These are phyloP conservation scores for Zalophus californianus DNA, from an alignment of 2,797 vertebrate genomes.

Conservation along the genomic window DNA sequence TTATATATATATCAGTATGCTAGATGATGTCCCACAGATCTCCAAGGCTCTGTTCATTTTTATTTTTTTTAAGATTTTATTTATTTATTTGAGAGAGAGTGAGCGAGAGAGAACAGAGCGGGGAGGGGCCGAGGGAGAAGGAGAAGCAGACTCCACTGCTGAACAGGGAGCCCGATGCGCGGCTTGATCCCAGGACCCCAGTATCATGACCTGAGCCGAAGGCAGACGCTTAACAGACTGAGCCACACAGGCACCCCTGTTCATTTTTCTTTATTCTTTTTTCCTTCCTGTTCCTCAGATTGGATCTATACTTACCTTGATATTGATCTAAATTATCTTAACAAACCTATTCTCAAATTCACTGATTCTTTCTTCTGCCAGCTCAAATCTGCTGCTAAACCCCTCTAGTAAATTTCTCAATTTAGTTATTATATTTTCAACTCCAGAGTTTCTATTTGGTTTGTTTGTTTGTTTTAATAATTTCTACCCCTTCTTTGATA, in stretches of 20 bases:
- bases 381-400: neutral
- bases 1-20: neutral
- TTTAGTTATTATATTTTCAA: neutral
- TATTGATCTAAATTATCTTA: neutral
- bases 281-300: neutral
- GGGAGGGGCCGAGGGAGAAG: too few relatives aligned
- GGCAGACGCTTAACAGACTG: neutral
- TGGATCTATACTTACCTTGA: neutral
- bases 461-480: neutral
- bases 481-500: neutral
- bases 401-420: neutral
- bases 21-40: neutral
- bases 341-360: neutral
- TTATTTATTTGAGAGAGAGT: too few relatives aligned
- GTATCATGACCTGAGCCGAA: neutral
- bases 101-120: too few relatives aligned
- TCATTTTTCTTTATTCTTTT: neutral
- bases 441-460: neutral
- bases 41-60: neutral
- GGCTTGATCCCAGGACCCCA: too few relatives aligned
- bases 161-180: too few relatives aligned
- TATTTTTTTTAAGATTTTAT: neutral
- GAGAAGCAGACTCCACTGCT: too few relatives aligned
- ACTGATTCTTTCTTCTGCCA: neutral
- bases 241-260: neutral